phyloP scores from a whole-genome alignment of 2,888 invertebrate genomes.

The Galerucella pusilla region DNA sequence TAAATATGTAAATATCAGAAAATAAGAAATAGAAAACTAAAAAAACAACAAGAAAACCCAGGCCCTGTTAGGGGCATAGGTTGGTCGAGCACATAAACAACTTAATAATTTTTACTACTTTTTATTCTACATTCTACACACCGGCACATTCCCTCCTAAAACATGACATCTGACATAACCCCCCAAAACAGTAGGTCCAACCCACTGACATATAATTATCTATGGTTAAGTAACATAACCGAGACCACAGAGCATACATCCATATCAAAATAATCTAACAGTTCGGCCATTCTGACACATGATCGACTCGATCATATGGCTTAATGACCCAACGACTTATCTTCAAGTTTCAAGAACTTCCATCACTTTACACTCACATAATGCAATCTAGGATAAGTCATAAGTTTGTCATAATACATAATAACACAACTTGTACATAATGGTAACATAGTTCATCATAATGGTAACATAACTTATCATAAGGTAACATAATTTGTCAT shows the following conservation, averaged over 20 bases:
- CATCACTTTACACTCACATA: no score
- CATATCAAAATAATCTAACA: not conserved
- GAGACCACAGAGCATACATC: not conserved
- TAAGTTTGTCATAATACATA: not conserved
- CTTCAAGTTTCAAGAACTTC: not conserved
- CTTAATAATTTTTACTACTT: no score
- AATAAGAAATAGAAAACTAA: no score
- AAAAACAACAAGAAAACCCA: no score
- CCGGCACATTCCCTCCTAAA: not conserved
- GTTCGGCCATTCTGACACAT: not conserved
- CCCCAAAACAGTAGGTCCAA: not conserved
- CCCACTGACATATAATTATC: not conserved
- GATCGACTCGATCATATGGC: not conserved
- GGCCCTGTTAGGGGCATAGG: no score
- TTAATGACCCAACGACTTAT: not conserved
- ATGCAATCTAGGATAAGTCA: not conserved
- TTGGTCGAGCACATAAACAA: no score
- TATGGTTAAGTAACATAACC: not conserved
- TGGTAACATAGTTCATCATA: not conserved
- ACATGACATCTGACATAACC: not conserved
- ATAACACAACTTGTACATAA: not conserved
- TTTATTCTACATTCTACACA: not conserved
- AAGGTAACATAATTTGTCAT: not conserved
- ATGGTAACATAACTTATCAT: not conserved
- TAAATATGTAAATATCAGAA: no score